Evolutionary conservation across 2,797 vertebrate genomes (phyloP).

Genomic region (Graptemys geographica): DNA sequence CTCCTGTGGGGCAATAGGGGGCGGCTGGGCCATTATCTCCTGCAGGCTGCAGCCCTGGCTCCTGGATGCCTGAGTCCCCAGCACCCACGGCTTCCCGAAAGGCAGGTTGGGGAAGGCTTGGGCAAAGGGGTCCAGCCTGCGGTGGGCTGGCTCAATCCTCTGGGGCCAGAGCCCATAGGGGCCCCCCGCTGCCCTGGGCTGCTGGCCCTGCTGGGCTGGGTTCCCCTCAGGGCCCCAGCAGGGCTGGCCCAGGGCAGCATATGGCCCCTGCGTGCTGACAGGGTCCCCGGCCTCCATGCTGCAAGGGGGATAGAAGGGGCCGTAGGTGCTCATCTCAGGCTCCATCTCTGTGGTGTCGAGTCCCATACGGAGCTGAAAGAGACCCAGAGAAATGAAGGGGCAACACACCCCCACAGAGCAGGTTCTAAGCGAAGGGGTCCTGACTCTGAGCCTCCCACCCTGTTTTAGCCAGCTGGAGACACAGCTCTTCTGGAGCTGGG

Average conservation of each 20-base stretch:
- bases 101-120: not conserved
- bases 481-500: not conserved
- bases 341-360: not conserved
- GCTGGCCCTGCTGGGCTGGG: not conserved
- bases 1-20: not conserved
- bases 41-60: not conserved
- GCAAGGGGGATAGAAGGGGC: constrained; percentile 58
- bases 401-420: not conserved
- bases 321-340: not conserved
- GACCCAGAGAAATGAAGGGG: not conserved
- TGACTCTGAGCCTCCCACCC: not conserved
- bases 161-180: not conserved
- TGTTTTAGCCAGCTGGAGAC: not conserved
- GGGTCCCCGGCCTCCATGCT: not conserved
- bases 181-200: not conserved
- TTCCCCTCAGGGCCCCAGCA: not conserved
- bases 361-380: not conserved
- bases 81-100: not conserved
- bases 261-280: not conserved
- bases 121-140: not conserved
- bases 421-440: not conserved
- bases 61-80: not conserved
- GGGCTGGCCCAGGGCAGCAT: not conserved
- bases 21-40: not conserved
- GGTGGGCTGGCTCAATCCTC: not conserved